These are phyloP conservation scores for Drosophila nasuta DNA, from an alignment of 1,140 invertebrate species.

Conservation along the genomic window DNA sequence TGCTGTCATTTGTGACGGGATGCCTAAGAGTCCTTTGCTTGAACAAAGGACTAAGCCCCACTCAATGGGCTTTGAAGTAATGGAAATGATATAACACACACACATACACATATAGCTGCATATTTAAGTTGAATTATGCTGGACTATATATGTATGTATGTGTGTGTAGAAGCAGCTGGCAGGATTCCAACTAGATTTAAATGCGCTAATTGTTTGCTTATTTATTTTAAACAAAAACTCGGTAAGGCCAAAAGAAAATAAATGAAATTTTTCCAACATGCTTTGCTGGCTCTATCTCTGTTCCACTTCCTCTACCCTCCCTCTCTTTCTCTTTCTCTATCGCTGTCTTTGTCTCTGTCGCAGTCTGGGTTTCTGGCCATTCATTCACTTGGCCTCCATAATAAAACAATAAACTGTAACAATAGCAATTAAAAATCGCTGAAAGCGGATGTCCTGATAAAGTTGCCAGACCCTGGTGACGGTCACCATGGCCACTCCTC, in stretches of 20 bases:
- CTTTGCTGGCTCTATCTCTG: conserved; percentile 11
- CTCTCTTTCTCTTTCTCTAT: conserved; percentile 16
- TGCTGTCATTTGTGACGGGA: conserved; percentile 57
- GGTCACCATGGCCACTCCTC: conserved; percentile 9
- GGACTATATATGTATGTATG: background rate
- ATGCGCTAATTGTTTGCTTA: conserved; percentile 73
- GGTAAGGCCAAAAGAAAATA: conserved; percentile 56
- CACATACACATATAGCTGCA: background rate
- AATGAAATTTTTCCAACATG: conserved; percentile 58
- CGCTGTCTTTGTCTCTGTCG: background rate
- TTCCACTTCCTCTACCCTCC: background rate
- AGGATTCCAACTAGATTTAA: conserved; percentile 37
- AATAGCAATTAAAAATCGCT: conserved; percentile 83
- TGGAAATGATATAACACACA: background rate
- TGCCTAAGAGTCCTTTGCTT: conserved; percentile 41
- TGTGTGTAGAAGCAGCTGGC: conserved; percentile 9
- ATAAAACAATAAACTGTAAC: conserved; percentile 82
- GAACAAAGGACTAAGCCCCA: conserved; percentile 26
- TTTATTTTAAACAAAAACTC: conserved; percentile 66
- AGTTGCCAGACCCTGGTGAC: conserved; percentile 56
- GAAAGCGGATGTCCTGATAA: conserved; percentile 82
- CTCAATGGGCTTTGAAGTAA: conserved; percentile 16
- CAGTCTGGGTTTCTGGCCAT: conserved; percentile 59
- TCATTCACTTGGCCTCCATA: conserved; percentile 80
- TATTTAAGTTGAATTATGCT: conserved; percentile 4